These are phyloP conservation scores for Oreamnos americanus DNA, from an alignment of 2,113 vertebrate species.

Conservation along the genomic window DNA sequence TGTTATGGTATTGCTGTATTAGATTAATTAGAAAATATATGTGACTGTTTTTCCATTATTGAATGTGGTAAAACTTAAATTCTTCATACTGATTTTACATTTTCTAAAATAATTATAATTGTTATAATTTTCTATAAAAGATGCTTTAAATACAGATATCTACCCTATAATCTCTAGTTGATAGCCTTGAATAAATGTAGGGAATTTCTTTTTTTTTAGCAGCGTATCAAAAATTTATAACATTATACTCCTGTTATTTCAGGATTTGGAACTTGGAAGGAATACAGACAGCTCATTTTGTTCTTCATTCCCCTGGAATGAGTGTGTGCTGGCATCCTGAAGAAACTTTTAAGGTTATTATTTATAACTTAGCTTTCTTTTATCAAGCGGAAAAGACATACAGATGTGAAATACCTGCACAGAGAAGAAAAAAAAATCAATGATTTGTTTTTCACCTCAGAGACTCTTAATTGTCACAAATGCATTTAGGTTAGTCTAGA, in stretches of 20 bases:
- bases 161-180: conserved; percentile 3
- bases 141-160: not conserved
- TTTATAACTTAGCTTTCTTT: conserved; percentile 51
- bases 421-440: not conserved
- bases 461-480: not conserved
- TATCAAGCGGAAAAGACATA: conserved; percentile 36
- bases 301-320: conserved; percentile 93
- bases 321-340: conserved; percentile 98
- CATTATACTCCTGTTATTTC: not conserved
- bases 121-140: conserved; percentile 25
- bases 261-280: conserved; percentile 96
- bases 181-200: not conserved
- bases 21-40: not conserved
- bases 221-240: conserved; percentile 29
- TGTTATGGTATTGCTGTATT: not conserved
- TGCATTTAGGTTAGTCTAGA: not conserved
- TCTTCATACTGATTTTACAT: not conserved
- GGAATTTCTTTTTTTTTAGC: conserved; percentile 46
- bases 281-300: conserved; percentile 87
- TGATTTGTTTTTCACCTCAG: not conserved
- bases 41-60: not conserved
- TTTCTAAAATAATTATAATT: not conserved
- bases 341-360: conserved; percentile 90
- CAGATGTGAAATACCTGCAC: not conserved
- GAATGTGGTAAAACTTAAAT: not conserved